Evolutionary conservation across 2,113 vertebrate genomes (phyloP).

Genomic region (Trachemys scripta): DNA sequence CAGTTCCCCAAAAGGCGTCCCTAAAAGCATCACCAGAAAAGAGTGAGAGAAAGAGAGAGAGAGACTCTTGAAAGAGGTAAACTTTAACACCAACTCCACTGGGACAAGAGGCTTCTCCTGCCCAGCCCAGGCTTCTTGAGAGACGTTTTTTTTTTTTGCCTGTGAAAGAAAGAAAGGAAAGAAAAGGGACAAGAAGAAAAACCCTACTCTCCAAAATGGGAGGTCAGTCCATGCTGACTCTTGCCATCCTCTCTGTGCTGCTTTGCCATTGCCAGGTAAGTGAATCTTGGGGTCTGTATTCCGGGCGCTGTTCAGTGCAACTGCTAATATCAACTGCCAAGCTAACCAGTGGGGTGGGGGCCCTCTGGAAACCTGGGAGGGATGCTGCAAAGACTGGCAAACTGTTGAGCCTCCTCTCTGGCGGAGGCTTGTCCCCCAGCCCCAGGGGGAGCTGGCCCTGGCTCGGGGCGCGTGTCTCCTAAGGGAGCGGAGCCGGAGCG

Average conservation of each 20-base stretch:
- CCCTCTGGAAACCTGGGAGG: neutral
- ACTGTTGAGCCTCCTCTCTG: neutral
- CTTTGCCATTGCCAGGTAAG: constrained; percentile 93
- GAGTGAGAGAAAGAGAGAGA: constrained; percentile 17
- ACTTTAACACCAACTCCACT: constrained; percentile 75
- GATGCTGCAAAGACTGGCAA: neutral
- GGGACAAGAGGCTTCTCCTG: constrained; percentile 50
- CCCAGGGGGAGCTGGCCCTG: neutral
- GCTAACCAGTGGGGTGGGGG: neutral
- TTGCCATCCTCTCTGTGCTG: constrained; percentile 85
- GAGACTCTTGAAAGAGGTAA: constrained; percentile 70
- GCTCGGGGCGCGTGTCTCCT: too few species aligned
- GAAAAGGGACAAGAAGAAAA: neutral
- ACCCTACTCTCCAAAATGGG: constrained; percentile 86
- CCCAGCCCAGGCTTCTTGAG: constrained; percentile 50
- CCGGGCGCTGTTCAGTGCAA: too few species aligned
- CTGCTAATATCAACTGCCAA: too few species aligned
- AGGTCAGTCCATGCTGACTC: constrained; percentile 85
- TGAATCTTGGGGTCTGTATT: neutral
- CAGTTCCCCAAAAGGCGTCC: constrained; percentile 73
- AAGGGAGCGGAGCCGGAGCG: too few species aligned
- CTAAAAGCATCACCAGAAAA: constrained; percentile 44
- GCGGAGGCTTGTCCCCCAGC: neutral
- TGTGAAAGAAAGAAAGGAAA: neutral
- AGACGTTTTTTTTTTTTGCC: constrained; percentile 19